Percentiles rank a stretch among this genome's conserved stretches.
Evolutionary conservation across 1,140 invertebrate species (phyloP).

Genomic region (Chlorops oryzae): DNA sequence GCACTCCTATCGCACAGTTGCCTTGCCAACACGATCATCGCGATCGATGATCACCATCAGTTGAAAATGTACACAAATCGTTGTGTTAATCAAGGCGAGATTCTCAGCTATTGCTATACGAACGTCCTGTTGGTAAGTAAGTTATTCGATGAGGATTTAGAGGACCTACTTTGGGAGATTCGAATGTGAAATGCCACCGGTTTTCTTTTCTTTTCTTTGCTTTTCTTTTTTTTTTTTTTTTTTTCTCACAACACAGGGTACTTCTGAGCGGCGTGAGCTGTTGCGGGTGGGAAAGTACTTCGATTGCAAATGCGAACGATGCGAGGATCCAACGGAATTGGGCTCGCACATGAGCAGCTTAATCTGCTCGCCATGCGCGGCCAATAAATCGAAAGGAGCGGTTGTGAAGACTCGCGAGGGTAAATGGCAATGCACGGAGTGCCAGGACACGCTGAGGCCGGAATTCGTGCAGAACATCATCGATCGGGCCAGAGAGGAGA

Average conservation of each 20-base stretch:
- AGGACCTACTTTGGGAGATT: not conserved
- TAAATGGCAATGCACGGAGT: conserved; percentile 32
- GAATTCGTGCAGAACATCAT: conserved; percentile 32
- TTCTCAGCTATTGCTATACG: conserved; percentile 69
- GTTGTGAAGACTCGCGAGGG: conserved; percentile 21
- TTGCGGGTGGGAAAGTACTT: conserved; percentile 67
- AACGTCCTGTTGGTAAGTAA: conserved; percentile 59
- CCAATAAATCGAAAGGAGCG: conserved; percentile 17
- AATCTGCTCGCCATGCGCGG: conserved; percentile 52
- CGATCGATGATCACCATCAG: conserved; percentile 56
- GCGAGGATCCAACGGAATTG: conserved; percentile 61
- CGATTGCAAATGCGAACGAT: conserved; percentile 60
- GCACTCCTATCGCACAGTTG: conserved; percentile 66
- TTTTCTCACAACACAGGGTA: conserved; percentile 59
- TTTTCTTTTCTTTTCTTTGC: not conserved
- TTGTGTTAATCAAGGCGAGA: conserved; percentile 56
- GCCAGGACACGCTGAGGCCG: conserved; percentile 23
- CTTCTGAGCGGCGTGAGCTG: conserved; percentile 57
- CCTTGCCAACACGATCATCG: conserved; percentile 58
- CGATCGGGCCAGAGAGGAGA: conserved; percentile 48
- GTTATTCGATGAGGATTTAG: not conserved
- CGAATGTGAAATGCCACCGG: not conserved
- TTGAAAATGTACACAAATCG: conserved; percentile 59
- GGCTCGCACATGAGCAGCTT: conserved; percentile 63
- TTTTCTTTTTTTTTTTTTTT: conserved; percentile 9